Evolutionary conservation across 1,140 invertebrate genomes (phyloP).

Genomic region (Venturia canescens): DNA sequence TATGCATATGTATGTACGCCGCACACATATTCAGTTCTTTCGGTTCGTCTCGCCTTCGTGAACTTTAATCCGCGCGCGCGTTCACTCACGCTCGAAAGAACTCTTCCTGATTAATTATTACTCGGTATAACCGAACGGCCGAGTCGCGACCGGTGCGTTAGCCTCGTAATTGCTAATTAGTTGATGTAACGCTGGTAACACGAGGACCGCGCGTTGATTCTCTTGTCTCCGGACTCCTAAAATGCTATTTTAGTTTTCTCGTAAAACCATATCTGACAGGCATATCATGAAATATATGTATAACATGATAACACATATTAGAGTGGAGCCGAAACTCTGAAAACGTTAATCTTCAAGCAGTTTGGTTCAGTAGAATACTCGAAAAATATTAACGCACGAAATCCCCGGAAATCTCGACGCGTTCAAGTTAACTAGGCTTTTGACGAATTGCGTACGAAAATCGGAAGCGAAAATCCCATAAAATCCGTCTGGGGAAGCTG

Average conservation of each 20-base stretch:
- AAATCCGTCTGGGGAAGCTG: too few species aligned
- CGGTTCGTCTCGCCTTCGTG: slow-evolving; percentile 40
- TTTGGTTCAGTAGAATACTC: too few species aligned
- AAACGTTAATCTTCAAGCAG: too few species aligned
- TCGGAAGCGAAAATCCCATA: too few species aligned
- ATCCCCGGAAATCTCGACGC: too few species aligned
- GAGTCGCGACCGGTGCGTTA: slow-evolving; percentile 29
- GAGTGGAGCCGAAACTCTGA: neutral
- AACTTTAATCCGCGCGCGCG: slow-evolving; percentile 39
- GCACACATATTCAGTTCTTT: neutral
- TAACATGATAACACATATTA: neutral
- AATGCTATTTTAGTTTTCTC: slow-evolving; percentile 24
- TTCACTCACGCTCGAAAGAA: slow-evolving; percentile 40
- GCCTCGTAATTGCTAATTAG: slow-evolving; percentile 66
- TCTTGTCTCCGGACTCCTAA: slow-evolving; percentile 47
- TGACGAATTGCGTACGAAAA: too few species aligned
- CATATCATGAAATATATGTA: neutral
- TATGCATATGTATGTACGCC: too few species aligned
- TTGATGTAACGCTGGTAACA: slow-evolving; percentile 64
- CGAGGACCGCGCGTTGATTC: slow-evolving; percentile 49
- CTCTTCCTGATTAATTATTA: slow-evolving; percentile 64
- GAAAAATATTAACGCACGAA: too few species aligned
- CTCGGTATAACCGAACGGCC: slow-evolving; percentile 54
- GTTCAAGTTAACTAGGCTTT: too few species aligned
- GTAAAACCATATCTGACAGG: neutral